A percentile compares a stretch with the other conserved stretches of the same genome.
These are phyloP conservation scores for Chromis chromis DNA, from an alignment of 2,797 vertebrate genomes.

Conservation along the genomic window DNA sequence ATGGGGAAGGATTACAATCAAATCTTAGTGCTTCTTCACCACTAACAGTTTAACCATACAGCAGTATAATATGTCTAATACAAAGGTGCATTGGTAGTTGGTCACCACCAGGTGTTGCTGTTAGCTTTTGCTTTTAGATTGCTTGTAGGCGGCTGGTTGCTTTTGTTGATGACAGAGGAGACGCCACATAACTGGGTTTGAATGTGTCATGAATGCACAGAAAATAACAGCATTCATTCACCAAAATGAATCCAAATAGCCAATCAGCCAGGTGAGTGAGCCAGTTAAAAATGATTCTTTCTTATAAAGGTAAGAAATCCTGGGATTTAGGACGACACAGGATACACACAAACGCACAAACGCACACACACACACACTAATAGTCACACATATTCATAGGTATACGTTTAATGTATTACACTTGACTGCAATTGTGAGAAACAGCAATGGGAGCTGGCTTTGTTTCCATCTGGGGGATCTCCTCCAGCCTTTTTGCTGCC, in stretches of 20 bases:
- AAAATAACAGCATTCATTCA: neutral
- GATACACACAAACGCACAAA: neutral
- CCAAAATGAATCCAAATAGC: neutral
- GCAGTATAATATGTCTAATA: too few species aligned
- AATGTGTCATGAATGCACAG: neutral
- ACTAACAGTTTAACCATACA: too few species aligned
- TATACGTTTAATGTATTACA: neutral
- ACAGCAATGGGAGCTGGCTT: constrained; percentile 20
- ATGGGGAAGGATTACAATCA: too few species aligned
- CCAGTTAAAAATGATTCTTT: neutral
- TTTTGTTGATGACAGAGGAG: neutral
- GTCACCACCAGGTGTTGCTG: constrained; percentile 45
- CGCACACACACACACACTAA: too few species aligned
- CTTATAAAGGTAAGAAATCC: neutral
- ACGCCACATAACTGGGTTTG: neutral
- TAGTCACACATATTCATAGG: too few species aligned
- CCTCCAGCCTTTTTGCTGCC: constrained; percentile 20
- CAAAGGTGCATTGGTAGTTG: neutral
- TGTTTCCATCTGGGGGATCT: constrained; percentile 19
- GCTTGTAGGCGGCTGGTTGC: neutral
- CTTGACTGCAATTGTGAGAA: constrained; percentile 9
- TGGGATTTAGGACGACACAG: neutral
- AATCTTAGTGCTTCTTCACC: too few species aligned
- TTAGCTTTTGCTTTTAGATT: constrained; percentile 4
- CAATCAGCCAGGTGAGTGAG: neutral